Percentiles rank a stretch among this genome's conserved stretches.
phyloP scores from a whole-genome alignment of 2,113 vertebrate genomes.

The Nibea albiflora region DNA sequence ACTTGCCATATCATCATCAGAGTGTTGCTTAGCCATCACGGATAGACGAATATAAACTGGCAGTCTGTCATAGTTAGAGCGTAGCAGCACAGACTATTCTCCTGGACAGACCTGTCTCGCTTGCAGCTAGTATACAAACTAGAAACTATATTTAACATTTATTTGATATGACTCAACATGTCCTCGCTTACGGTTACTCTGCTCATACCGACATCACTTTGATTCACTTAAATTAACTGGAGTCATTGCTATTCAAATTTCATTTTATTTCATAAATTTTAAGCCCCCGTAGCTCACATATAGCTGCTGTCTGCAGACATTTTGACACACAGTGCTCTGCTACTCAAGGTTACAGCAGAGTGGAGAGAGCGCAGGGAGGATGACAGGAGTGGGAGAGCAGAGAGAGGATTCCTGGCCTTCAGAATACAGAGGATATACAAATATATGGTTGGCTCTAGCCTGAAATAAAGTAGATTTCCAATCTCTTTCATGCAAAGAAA shows the following conservation, averaged over 20 bases:
- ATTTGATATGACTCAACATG: conserved; percentile 57
- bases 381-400: conserved; percentile 28
- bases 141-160: conserved; percentile 57
- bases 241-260: conserved; percentile 29
- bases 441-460: conserved; percentile 6
- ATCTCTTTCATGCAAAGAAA: conserved; percentile 17
- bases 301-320: conserved; percentile 29
- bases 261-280: background rate
- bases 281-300: conserved; percentile 10
- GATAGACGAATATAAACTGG: conserved; percentile 58
- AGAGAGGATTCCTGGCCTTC: conserved; percentile 29
- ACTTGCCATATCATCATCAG: conserved; percentile 55
- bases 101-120: conserved; percentile 56
- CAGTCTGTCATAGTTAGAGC: conserved; percentile 57
- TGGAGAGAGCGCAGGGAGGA: conserved; percentile 1
- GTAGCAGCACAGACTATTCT: conserved; percentile 46
- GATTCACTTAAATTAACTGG: conserved; percentile 23
- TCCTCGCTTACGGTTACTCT: conserved; percentile 35
- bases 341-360: conserved; percentile 33
- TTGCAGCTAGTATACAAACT: conserved; percentile 45
- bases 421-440: background rate
- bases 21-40: conserved; percentile 16
- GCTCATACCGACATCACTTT: conserved; percentile 19
- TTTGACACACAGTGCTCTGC: conserved; percentile 32
- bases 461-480: conserved; percentile 18